Percentiles rank a stretch among this genome's conserved stretches.
Conservation (phyloP, 2,113 vertebrate genomes). For the Misgurnus mizolepis region DNA sequence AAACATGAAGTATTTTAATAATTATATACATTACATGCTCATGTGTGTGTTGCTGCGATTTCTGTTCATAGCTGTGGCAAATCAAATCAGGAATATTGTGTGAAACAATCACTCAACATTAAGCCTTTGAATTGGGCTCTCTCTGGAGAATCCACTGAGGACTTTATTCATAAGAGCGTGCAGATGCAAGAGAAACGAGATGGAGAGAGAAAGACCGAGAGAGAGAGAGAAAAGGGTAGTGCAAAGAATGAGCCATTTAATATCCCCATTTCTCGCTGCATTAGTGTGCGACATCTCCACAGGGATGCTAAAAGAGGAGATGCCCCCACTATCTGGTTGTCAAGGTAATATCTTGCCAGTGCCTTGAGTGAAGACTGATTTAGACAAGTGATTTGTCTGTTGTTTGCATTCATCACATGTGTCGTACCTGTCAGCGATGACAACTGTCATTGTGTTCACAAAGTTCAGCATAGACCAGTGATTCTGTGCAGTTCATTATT, state of each 20-base stretch:
- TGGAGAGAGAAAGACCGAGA: background rate
- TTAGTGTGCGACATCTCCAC: constrained; percentile 69
- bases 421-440: background rate
- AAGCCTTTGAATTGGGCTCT: constrained; percentile 50
- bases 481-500: constrained; percentile 12
- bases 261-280: constrained; percentile 69
- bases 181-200: constrained; percentile 36
- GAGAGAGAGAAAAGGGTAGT: constrained; percentile 21
- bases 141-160: constrained; percentile 58
- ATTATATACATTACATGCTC: constrained; percentile 18
- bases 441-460: background rate
- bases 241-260: constrained; percentile 62
- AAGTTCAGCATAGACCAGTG: background rate
- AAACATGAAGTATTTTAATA: background rate
- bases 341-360: constrained; percentile 68
- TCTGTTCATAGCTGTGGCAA: constrained; percentile 50
- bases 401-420: constrained; percentile 38
- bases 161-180: constrained; percentile 65
- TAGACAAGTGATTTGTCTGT: constrained; percentile 61
- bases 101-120: constrained; percentile 49
- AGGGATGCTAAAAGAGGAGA: constrained; percentile 60
- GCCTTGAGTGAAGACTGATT: constrained; percentile 60
- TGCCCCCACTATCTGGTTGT: constrained; percentile 68
- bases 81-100: constrained; percentile 51
- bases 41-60: constrained; percentile 5